Base-by-base conservation (phyloP, 2,113 vertebrate genomes). In the Ahaetulla prasina region DNA sequence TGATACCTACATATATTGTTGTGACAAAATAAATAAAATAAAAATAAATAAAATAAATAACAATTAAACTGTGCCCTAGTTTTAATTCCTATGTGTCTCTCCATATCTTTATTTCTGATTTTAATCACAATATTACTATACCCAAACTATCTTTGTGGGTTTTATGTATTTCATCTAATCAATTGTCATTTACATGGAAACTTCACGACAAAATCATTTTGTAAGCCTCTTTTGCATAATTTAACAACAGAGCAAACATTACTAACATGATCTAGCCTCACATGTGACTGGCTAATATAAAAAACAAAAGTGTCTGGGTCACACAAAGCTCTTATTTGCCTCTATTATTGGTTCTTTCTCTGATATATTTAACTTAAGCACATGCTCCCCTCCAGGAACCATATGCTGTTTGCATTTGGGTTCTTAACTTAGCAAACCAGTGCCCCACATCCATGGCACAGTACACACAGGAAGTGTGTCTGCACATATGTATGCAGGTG, bases 281-380 rank as follows among this genome's bases (percentile, higher is more conserved):
- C 47, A 47, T 18, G 53, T 88, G 18, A 89, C 54, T 86, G 54
- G 74, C 86, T 47, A 92, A 90, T 93, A 89, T 84, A 90, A 96
- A 95, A 89, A 87, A 91, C 93, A 94, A 95, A 92, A 94, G 54
- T 94, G 80, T 94, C 94, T 94, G 92, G 91, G 57, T 93, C 94
- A 91, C 95, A 94, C 93, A 95, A 95, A 96, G 91, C 54, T 94
- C 95, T 96, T 94, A 91, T 93, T 95, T 94, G 95, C 95, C 94
- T 94, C 95, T 96, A 90, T 55, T 87, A 84, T 91, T 89, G 35
- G 39, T 91, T 96, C 93, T 95, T 95, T 96, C 96, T 95, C 94
- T 94, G n/a, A 57, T 93, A 96, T 94, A 96, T 97, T 97, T 96
- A 91, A 96, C 94, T 96, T 94, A 18, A 74, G 94, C 96, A 95